Conservation (phyloP, 2,113 vertebrate species). For the Heterotilapia buettikoferi region DNA sequence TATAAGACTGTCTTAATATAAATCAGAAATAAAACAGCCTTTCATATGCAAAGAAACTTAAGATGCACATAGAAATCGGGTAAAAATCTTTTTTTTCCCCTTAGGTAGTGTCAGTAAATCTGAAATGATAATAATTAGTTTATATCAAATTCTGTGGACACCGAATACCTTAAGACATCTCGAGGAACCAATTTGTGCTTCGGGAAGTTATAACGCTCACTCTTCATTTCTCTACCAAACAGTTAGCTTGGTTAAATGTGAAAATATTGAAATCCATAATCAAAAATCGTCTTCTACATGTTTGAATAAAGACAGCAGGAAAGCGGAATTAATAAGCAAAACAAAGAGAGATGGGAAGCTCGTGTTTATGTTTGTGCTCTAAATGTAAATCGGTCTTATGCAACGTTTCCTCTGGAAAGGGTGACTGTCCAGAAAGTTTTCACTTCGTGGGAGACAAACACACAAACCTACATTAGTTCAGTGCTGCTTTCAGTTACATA, state of each 20-base stretch:
- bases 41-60: neutral
- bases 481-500: constrained; percentile 43
- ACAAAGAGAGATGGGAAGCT: neutral
- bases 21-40: neutral
- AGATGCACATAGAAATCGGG: neutral
- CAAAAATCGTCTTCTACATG: neutral
- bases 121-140: neutral
- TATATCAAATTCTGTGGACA: neutral
- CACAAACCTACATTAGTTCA: constrained; percentile 44
- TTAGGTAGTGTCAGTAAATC: neutral
- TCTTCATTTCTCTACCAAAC: neutral
- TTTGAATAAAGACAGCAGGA: neutral
- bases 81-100: neutral
- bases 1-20: neutral
- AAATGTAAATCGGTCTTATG: constrained; percentile 49
- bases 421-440: constrained; percentile 37
- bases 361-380: neutral
- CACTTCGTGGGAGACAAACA: constrained; percentile 38
- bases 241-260: neutral
- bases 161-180: neutral
- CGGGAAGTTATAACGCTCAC: neutral
- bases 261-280: neutral
- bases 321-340: neutral
- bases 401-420: constrained; percentile 33
- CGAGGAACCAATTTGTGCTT: neutral